phyloP scores from a whole-genome alignment of 30 jellyfish, hydroid and myxozoan genomes.

The Aurelia coerulea region DNA sequence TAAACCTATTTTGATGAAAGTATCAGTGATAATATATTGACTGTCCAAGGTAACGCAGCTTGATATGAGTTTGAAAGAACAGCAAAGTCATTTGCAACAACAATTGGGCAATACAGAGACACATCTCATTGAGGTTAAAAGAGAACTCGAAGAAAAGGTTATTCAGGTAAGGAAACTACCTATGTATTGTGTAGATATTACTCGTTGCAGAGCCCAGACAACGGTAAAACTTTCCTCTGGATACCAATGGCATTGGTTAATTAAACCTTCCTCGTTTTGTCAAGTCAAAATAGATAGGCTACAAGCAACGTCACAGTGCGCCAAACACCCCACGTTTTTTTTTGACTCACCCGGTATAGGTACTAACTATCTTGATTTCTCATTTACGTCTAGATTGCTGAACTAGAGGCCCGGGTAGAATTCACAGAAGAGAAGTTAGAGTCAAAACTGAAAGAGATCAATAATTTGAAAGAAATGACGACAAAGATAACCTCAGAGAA shows the following conservation, averaged over 20 bases:
- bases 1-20: too few relatives aligned
- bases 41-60: slow-evolving; percentile 82
- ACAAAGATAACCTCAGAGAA: slow-evolving; percentile 12
- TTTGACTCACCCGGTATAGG: too few relatives aligned
- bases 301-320: too few relatives aligned
- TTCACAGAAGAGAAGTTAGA: slow-evolving; percentile 33
- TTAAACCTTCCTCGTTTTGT: too few relatives aligned
- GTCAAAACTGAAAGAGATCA: slow-evolving; percentile 16
- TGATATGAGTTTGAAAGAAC: slow-evolving; percentile 89
- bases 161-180: slow-evolving; percentile 42
- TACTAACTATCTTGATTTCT: too few relatives aligned
- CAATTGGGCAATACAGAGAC: slow-evolving; percentile 46
- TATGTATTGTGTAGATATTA: too few relatives aligned
- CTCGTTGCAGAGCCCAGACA: too few relatives aligned
- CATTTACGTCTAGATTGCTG: slow-evolving; percentile 27
- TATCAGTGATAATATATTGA: too few relatives aligned
- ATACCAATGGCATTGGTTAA: too few relatives aligned
- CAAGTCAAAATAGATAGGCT: too few relatives aligned
- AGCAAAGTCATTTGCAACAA: slow-evolving; percentile 82
- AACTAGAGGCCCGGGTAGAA: slow-evolving; percentile 47
- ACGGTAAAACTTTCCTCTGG: too few relatives aligned
- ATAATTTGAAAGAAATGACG: slow-evolving; percentile 6
- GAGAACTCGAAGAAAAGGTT: slow-evolving; percentile 58
- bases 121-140: slow-evolving; percentile 18
- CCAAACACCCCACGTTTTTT: too few relatives aligned